These are phyloP conservation scores for Leucophenga montana DNA, from an alignment of 2,888 invertebrate genomes.

Conservation along the genomic window DNA sequence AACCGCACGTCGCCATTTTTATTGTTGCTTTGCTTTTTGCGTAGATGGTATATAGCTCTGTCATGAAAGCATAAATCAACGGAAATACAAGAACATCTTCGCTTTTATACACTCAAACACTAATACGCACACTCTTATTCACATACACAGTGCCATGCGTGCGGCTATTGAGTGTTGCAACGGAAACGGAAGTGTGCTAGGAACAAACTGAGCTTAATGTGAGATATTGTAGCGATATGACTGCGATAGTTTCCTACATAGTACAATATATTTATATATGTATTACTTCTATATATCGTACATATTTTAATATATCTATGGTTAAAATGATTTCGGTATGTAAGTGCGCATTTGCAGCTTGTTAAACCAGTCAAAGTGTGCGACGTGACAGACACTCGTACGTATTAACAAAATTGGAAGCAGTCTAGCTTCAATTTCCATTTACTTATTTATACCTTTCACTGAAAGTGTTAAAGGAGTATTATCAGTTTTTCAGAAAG, in stretches of 20 bases:
- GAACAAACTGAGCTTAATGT: constrained; percentile 7
- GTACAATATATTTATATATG: too few species aligned
- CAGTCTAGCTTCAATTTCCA: too few species aligned
- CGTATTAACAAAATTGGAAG: too few species aligned
- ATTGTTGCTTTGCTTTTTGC: constrained; percentile 36
- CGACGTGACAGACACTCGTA: constrained; percentile 10
- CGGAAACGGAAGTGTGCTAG: constrained; percentile 17
- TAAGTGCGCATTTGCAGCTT: constrained; percentile 7
- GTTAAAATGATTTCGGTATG: too few species aligned
- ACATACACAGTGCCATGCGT: not conserved
- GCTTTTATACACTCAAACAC: not conserved
- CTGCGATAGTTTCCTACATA: not conserved
- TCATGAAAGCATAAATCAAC: constrained; percentile 38
- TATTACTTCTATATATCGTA: too few species aligned
- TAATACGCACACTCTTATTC: not conserved
- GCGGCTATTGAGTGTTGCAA: not conserved
- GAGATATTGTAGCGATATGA: constrained; percentile 5
- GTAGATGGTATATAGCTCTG: constrained; percentile 20
- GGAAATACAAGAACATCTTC: not conserved
- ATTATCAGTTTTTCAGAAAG: not conserved
- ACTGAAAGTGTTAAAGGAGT: not conserved
- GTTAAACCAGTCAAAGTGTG: constrained; percentile 11
- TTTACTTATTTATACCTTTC: too few species aligned
- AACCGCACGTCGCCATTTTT: constrained; percentile 43
- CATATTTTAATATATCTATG: too few species aligned